Evolutionary conservation across 1,140 invertebrate genomes (phyloP).

Genomic region (Coelopa frigida): DNA sequence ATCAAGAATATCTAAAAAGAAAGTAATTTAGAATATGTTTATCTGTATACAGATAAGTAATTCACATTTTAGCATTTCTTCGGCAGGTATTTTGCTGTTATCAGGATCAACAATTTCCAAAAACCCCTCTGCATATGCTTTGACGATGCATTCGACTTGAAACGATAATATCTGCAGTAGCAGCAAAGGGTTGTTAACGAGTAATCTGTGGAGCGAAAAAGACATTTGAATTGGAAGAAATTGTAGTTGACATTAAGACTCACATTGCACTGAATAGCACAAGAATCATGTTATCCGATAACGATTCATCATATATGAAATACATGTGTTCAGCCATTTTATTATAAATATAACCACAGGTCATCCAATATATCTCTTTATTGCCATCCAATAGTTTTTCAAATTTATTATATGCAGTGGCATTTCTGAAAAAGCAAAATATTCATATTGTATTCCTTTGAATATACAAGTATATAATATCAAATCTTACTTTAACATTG

Average conservation of each 20-base stretch:
- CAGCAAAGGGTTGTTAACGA: slow-evolving; percentile 42
- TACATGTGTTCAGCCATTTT: slow-evolving; percentile 43
- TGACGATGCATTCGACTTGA: slow-evolving; percentile 41
- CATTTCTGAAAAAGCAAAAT: slow-evolving; percentile 23
- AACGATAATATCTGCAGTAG: slow-evolving; percentile 42
- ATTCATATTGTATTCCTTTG: neutral
- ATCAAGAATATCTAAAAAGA: slow-evolving; percentile 33
- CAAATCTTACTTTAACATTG: slow-evolving; percentile 35
- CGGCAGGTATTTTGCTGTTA: slow-evolving; percentile 34
- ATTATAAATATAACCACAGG: slow-evolving; percentile 38
- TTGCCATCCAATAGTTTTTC: slow-evolving; percentile 40
- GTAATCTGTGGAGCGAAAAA: slow-evolving; percentile 21
- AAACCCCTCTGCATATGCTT: slow-evolving; percentile 41
- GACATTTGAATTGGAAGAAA: neutral
- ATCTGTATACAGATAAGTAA: neutral
- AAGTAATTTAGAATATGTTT: slow-evolving; percentile 10
- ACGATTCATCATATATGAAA: slow-evolving; percentile 41
- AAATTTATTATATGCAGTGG: slow-evolving; percentile 42
- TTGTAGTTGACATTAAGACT: slow-evolving; percentile 15
- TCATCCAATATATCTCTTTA: slow-evolving; percentile 42
- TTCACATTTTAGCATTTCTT: slow-evolving; percentile 40
- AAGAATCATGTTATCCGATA: slow-evolving; percentile 44
- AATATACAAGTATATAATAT: neutral
- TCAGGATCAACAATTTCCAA: slow-evolving; percentile 38
- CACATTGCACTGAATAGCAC: slow-evolving; percentile 43